Evolutionary conservation across 2,113 vertebrate species (phyloP), one percentile per base, ranked within the genome.

Genomic region (Condylura cristata): DNA sequence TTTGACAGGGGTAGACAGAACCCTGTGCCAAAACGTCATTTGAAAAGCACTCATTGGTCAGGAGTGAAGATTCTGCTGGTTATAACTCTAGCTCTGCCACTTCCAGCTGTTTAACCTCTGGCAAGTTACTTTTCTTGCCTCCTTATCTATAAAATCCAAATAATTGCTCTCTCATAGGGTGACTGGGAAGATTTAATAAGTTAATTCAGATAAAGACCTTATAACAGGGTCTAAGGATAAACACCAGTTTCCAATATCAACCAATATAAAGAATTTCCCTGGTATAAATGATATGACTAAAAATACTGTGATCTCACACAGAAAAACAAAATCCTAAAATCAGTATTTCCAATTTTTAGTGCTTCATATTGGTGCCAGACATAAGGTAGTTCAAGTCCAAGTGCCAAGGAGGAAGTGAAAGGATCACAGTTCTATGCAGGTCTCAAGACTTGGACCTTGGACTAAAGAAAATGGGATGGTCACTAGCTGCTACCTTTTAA

Each of bases 241-340:
- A 32, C 71, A 94, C 44, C 37, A 63, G 22, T 39, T 78, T 44
- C 4, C 82, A 84, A 92, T 65, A 56, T 30, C 51, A 58, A 39
- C 44, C 68, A 39, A 51, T 34, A 20, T 8, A 65, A 68, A 68
- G 80, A 46, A 82, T 56, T 80, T 89, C 51, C 37, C 63, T 72
- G 37, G 46, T 89, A 60, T 83, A 71, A 88, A 79, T 74, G 70
- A 74, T 10, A 5, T 46, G 76, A 93, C 70, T 89, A 82, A 46
- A 95, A 96, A 91, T 61, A 82, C 76, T 39, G 83, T 51, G 20
- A 71, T 41, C 48, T 84, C 53, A 75, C 30, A 53, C 78, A 95
- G 79, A 34, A 66, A 44, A 71, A 91, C 70, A 86, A 46, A 71
- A 51, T 88, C 63, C 88, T 91, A 76, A 91, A 68, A 74, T 71